A percentile compares a stretch with the other conserved stretches of the same genome.
These are phyloP conservation scores for Pterois miles DNA, from an alignment of 2,797 vertebrate genomes.

Conservation along the genomic window DNA sequence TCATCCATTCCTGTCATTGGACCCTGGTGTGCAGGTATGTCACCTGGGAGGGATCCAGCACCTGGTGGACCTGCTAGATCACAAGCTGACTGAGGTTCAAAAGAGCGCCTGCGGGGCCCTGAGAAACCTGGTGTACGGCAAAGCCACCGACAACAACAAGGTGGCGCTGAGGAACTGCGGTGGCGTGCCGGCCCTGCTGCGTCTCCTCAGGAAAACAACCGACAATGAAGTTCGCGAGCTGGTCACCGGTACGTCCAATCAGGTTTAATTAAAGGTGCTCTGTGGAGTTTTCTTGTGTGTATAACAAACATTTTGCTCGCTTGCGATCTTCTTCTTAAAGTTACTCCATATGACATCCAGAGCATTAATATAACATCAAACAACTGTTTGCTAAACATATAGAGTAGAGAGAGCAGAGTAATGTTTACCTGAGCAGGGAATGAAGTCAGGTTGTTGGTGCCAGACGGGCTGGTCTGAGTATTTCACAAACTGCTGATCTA, in stretches of 20 bases:
- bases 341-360: no score
- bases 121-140: constrained; percentile 96
- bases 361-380: no score
- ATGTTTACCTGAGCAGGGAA: no score
- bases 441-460: no score
- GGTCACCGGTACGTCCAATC: constrained; percentile 88
- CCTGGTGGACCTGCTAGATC: constrained; percentile 95
- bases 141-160: constrained; percentile 98
- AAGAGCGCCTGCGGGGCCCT: constrained; percentile 95
- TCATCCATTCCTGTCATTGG: neutral
- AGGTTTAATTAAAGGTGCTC: neutral
- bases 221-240: constrained; percentile 96
- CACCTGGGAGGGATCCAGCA: constrained; percentile 96
- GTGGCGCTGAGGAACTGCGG: constrained; percentile 97
- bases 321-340: no score
- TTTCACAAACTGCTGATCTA: no score
- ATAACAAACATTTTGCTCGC: no score
- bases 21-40: constrained; percentile 85
- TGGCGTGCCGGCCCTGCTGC: constrained; percentile 93
- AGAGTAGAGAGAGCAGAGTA: no score
- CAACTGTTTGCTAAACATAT: no score
- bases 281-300: no score
- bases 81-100: constrained; percentile 95
- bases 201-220: constrained; percentile 92
- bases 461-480: no score